Evolutionary conservation across 2,797 vertebrate species (phyloP), one percentile per base, ranked within the genome.

Genomic region (Taeniopygia guttata): DNA sequence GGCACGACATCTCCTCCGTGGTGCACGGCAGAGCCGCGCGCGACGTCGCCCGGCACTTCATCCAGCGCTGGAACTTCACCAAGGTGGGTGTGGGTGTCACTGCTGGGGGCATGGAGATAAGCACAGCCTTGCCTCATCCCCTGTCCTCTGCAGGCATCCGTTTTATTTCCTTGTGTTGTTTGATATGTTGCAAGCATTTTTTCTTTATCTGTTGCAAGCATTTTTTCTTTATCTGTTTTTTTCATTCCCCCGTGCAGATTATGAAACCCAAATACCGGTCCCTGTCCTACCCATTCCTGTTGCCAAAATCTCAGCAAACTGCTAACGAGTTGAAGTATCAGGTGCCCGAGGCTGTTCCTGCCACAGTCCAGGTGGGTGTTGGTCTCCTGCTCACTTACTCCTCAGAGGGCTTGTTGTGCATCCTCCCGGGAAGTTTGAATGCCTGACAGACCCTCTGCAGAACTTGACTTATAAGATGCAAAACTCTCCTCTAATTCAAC

Each of bases 61-160:
- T 99, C 96, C 99, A 99, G 94, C 98, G 99, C 69, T 99, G 99
- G 99, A 99, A 99, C 94, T 99, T 99, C 97, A 99, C 98, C 3
- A 99, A 99, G 99, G 99, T 99, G 73, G 10, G 25, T 56, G 55
- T 4, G 11, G 60, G 10, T n/a, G 48, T 43, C 5, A 1, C 81
- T 84, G n/a, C 87, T 27, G 23, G 26, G 45, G 54, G 13, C 69
- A 32, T 0, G 0, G 86, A 40, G 43, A 8, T 20, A 20, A 49
- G 46, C 40, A 54, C 45, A 62, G 64, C 16, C 52, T 49, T 93
- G 40, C 48, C 67, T 89, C 36, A 14, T 29, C 51, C 54, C 1
- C 1, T 75, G 69, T 48, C 20, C 46, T 74, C 42, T 11, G 0
- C 3, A 70, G 81, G 54, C 78, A 21, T 36, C 51, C n/a, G 0